Conservation (phyloP, 1,140 invertebrate genomes). For the Drosophila azteca region DNA sequence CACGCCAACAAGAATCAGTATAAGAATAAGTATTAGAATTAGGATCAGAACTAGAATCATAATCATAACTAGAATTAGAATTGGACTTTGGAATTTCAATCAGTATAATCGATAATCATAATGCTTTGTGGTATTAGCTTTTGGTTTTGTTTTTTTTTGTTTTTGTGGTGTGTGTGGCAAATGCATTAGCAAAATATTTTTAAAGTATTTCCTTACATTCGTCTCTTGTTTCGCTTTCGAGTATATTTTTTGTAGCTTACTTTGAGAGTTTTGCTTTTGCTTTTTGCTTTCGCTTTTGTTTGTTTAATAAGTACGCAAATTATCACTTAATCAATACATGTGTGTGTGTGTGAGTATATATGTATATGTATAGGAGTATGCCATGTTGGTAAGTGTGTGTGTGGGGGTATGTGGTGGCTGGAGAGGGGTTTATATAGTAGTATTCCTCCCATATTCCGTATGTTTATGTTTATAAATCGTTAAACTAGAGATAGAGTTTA, state of each 20-base stretch:
- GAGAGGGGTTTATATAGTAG: conserved; percentile 41
- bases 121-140: conserved; percentile 45
- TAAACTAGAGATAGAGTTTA: conserved; percentile 69
- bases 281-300: conserved; percentile 37
- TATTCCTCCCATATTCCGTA: conserved; percentile 12
- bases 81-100: conserved; percentile 37
- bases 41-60: conserved; percentile 47
- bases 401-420: conserved; percentile 22
- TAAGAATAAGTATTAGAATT: conserved; percentile 50
- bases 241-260: conserved; percentile 71
- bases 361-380: conserved; percentile 57
- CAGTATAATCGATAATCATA: conserved; percentile 48
- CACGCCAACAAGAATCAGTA: conserved; percentile 70
- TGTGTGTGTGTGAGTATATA: conserved; percentile 33
- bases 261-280: conserved; percentile 50
- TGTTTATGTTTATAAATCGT: conserved; percentile 48
- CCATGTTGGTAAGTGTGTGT: conserved; percentile 66
- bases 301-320: conserved; percentile 74
- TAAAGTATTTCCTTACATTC: too few relatives aligned
- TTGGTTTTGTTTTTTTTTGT: background rate
- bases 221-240: conserved; percentile 30
- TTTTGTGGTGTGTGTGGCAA: conserved; percentile 53
- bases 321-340: conserved; percentile 77
- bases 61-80: conserved; percentile 51
- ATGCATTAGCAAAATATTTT: conserved; percentile 61